phyloP scores from a whole-genome alignment of 53 echinoderm and acorn worm genomes.

The Holothuria scabra region DNA sequence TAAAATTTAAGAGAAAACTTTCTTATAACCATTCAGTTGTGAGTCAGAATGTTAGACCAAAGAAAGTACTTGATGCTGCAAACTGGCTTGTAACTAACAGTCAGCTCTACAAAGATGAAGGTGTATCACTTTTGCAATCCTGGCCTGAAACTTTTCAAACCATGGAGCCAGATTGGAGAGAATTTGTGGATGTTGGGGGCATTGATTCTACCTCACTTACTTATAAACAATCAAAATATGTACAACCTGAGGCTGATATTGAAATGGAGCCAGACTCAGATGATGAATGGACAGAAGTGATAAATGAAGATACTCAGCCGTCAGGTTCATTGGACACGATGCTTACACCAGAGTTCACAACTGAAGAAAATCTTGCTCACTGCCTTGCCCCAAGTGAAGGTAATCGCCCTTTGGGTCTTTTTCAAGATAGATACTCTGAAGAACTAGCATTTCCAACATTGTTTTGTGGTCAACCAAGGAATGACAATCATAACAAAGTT shows the following conservation, averaged over 20 bases:
- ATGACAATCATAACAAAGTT: neutral
- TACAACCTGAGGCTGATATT: neutral
- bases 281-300: conserved; percentile 55
- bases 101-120: conserved; percentile 43
- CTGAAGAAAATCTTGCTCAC: conserved; percentile 24
- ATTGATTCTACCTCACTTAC: too few species aligned
- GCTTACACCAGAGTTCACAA: conserved; percentile 26
- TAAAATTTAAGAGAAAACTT: conserved; percentile 61
- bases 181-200: neutral
- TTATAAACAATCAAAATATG: neutral
- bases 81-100: conserved; percentile 48
- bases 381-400: conserved; percentile 58
- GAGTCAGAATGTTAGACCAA: conserved; percentile 54
- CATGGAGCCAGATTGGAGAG: conserved; percentile 22
- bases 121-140: neutral
- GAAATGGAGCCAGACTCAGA: conserved; percentile 41
- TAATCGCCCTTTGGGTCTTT: conserved; percentile 50
- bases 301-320: conserved; percentile 27
- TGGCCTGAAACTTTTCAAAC: neutral
- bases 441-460: conserved; percentile 55
- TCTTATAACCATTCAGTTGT: conserved; percentile 45
- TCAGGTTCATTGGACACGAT: conserved; percentile 55
- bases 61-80: conserved; percentile 57
- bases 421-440: conserved; percentile 60
- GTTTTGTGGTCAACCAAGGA: conserved; percentile 26